These are phyloP conservation scores for Tenodera sinensis DNA, from an alignment of 2,888 invertebrate genomes.

Conservation along the genomic window DNA sequence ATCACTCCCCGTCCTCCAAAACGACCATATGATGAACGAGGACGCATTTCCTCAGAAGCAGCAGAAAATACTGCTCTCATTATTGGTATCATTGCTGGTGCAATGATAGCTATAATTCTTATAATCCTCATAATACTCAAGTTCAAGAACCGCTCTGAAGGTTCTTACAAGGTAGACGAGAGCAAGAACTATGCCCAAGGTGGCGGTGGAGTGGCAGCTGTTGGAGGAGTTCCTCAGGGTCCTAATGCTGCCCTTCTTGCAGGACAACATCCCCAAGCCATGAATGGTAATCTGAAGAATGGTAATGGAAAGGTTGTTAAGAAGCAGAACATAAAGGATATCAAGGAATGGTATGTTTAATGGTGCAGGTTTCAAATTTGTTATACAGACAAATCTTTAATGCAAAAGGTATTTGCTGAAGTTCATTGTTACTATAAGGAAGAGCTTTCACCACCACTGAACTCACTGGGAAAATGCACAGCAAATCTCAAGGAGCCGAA, in stretches of 20 bases:
- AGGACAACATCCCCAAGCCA: constrained; percentile 44
- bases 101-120: constrained; percentile 84
- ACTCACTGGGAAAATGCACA: neutral
- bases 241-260: constrained; percentile 53
- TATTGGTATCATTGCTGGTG: constrained; percentile 86
- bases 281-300: constrained; percentile 39
- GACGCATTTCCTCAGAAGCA: constrained; percentile 60
- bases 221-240: constrained; percentile 48
- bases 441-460: neutral
- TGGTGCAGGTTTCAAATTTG: neutral
- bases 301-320: constrained; percentile 54
- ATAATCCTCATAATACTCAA: constrained; percentile 87
- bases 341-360: constrained; percentile 94
- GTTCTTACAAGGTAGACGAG: constrained; percentile 91
- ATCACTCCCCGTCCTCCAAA: constrained; percentile 40
- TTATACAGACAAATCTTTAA: too few relatives aligned
- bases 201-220: constrained; percentile 75
- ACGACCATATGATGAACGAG: constrained; percentile 41
- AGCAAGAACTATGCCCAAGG: constrained; percentile 61
- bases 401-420: neutral
- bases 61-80: constrained; percentile 73
- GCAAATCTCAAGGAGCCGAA: neutral
- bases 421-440: neutral
- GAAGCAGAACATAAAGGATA: constrained; percentile 79
- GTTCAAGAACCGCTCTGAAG: constrained; percentile 78